phyloP scores from a whole-genome alignment of 1,140 invertebrate species.

The Tetraneura akinire region DNA sequence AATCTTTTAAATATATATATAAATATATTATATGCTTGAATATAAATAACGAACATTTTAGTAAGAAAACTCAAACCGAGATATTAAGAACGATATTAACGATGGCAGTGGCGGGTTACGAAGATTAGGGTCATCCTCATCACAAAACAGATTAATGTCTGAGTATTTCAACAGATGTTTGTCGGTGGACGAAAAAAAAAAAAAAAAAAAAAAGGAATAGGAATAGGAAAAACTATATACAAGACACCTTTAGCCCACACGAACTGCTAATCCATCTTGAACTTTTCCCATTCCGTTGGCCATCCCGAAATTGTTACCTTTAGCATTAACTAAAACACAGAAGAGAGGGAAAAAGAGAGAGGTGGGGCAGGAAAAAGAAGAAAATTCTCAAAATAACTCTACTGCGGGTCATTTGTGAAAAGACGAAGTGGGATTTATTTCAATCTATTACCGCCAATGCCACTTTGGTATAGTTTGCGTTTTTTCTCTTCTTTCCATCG shows the following conservation, averaged over 20 bases:
- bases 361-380: not conserved
- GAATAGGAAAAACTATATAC: conserved; percentile 37
- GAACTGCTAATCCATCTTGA: conserved; percentile 49
- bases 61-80: not conserved
- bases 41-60: not conserved
- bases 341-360: not conserved
- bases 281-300: conserved; percentile 32
- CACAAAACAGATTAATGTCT: conserved; percentile 49
- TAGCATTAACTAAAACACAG: conserved; percentile 28
- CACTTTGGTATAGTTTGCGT: conserved; percentile 30
- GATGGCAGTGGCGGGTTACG: not conserved
- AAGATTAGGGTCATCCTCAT: conserved; percentile 47
- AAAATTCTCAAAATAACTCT: conserved; percentile 39
- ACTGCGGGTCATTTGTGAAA: conserved; percentile 37
- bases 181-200: no score
- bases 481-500: not conserved
- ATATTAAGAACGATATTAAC: conserved; percentile 35
- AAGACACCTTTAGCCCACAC: conserved; percentile 40
- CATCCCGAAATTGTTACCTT: conserved; percentile 41
- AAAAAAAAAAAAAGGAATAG: not conserved
- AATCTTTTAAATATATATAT: no score
- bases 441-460: conserved; percentile 40
- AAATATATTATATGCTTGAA: no score
- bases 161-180: conserved; percentile 50
- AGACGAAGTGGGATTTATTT: conserved; percentile 48